Evolutionary conservation across 2,888 invertebrate species (phyloP).

Genomic region (Eulithis testata): DNA sequence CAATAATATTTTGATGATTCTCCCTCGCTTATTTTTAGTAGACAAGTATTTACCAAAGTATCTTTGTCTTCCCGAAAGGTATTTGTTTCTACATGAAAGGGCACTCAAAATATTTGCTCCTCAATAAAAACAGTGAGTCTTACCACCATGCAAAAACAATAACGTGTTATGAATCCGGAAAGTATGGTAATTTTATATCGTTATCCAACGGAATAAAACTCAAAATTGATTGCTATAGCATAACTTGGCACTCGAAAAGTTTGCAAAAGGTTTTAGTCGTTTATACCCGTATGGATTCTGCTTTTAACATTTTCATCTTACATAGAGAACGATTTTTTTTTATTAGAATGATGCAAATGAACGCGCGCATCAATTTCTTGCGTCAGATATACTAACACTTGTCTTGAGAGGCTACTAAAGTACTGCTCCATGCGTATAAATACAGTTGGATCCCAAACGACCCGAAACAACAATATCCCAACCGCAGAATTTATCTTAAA

Average conservation of each 20-base stretch:
- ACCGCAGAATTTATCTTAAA: constrained; percentile 35
- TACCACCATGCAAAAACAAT: constrained; percentile 13
- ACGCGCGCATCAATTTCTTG: too few species aligned
- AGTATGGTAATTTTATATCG: constrained; percentile 26
- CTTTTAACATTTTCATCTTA: background rate
- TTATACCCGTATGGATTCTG: background rate
- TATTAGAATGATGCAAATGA: too few species aligned
- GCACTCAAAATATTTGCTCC: constrained; percentile 13
- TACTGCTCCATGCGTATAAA: background rate
- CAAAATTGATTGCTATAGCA: constrained; percentile 35
- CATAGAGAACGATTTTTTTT: too few species aligned
- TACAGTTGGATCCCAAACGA: constrained; percentile 12
- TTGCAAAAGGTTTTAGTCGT: constrained; percentile 26
- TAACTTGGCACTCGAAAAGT: constrained; percentile 40
- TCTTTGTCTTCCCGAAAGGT: background rate
- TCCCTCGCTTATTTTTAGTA: background rate
- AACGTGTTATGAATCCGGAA: constrained; percentile 25
- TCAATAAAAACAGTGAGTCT: constrained; percentile 16
- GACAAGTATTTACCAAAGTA: background rate
- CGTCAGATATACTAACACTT: background rate
- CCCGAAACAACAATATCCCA: constrained; percentile 41
- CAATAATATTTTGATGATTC: background rate
- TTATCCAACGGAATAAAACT: constrained; percentile 29
- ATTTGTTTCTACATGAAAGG: background rate
- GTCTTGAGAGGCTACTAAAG: background rate